Percentiles rank a stretch among this genome's conserved stretches.
phyloP scores from a whole-genome alignment of 2,113 vertebrate genomes.

The Phainopepla nitens region DNA sequence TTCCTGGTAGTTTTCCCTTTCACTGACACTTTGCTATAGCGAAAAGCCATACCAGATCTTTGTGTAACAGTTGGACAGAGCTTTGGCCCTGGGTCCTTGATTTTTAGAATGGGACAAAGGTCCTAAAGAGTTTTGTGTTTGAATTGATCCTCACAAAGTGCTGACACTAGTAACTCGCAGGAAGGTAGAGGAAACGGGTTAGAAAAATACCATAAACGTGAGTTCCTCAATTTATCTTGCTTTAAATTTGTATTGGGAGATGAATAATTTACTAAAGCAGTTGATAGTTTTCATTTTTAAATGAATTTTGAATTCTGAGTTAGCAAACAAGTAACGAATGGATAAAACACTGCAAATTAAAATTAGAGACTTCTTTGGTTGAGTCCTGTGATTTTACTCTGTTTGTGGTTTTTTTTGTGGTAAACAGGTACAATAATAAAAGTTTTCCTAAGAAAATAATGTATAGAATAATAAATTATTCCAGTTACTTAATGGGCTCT shows the following conservation, averaged over 20 bases:
- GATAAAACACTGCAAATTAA: background rate
- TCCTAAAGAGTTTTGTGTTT: background rate
- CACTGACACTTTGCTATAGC: background rate
- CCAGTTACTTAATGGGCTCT: background rate
- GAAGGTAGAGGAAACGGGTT: background rate
- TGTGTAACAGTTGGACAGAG: background rate
- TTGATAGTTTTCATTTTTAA: background rate
- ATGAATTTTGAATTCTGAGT: background rate
- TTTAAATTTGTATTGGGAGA: background rate
- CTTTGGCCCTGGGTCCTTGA: slow-evolving; percentile 39
- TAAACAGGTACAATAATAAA: background rate
- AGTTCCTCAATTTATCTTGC: background rate
- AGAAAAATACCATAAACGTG: background rate
- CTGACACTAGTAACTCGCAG: background rate
- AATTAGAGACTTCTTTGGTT: background rate
- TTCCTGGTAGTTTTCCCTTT: background rate
- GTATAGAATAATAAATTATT: background rate
- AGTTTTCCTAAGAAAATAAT: background rate
- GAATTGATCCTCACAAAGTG: background rate
- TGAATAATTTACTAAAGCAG: background rate
- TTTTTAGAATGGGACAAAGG: slow-evolving; percentile 60
- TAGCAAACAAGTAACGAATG: background rate
- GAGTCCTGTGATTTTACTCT: background rate
- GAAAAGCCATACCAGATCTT: background rate
- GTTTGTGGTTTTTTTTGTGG: background rate